Evolutionary conservation across 1,140 invertebrate genomes (phyloP), one percentile per base, ranked within the genome.

Genomic region (Prorops nasuta): DNA sequence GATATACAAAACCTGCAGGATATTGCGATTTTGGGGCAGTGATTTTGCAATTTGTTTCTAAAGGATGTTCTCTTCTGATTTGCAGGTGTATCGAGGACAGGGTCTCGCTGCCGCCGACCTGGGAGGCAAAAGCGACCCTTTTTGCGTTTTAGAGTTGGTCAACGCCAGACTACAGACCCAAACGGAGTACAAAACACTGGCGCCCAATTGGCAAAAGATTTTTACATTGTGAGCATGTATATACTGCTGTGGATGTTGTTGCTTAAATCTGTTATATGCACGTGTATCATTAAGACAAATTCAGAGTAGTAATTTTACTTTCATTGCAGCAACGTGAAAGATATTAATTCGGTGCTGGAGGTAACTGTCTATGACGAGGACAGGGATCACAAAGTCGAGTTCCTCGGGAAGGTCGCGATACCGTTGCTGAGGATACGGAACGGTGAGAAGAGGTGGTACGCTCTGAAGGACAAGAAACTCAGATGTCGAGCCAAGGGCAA

Each of bases 341-440:
- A 99, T 71, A 96, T 99, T 41, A 96, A 98, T 62, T 92, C 94
- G 28, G 86, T 94, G 16, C 75, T 99, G 39, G 96, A 99, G 72
- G 80, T 99, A n/a, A 98, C 96, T 0, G 94, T 99, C 0, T 98
- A 90, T 71, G 98, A 99, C 70, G 97, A 99, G 78, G 97, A 99
- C 78, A 83, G 92, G 49, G 95, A 98, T 73, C 96, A 98, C 69
- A 97, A 97, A 76, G 91, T 95, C 1, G 96, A 99, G 75, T 99
- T 99, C 75, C 78, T 99, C 1, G 97, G 97, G 3, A 96, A 94
- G 78, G 78, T 98, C 9, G 86, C 87, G 3, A 88, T 99, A 59
- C 96, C 97, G 0, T 76, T 99, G 8, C 73, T 92, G 15, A 82
- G 87, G 67, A 92, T 99, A 59, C 80, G 86, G 54, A 96, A 94